Percentiles rank a stretch among this genome's conserved stretches.
Evolutionary conservation across 2,113 vertebrate species (phyloP).

Genomic region (Eira barbara): DNA sequence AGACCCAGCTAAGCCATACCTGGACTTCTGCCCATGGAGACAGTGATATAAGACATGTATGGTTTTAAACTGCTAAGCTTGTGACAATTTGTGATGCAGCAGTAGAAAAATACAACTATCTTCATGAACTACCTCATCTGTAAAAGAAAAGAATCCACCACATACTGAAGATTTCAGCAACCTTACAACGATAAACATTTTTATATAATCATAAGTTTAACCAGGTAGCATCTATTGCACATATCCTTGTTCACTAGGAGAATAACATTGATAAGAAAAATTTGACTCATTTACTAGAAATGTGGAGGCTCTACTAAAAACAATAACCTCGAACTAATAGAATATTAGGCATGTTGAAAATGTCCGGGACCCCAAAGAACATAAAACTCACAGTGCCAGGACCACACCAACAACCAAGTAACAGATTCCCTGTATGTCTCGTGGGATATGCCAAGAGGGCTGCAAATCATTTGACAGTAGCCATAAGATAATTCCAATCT

Average conservation of each 20-base stretch:
- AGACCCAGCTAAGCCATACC: not conserved
- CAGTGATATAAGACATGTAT: not conserved
- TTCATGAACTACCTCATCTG: not conserved
- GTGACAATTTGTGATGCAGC: not conserved
- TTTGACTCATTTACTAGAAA: not conserved
- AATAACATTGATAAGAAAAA: not conserved
- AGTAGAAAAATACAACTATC: not conserved
- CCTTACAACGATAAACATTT: not conserved
- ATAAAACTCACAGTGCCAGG: not conserved
- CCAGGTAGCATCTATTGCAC: not conserved
- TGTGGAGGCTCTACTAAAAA: not conserved
- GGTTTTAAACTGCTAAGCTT: not conserved
- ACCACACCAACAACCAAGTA: not conserved
- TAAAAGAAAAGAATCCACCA: not conserved
- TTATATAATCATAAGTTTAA: not conserved
- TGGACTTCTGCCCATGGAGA: not conserved
- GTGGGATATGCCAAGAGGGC: not conserved
- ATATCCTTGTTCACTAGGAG: not conserved
- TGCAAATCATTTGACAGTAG: not conserved
- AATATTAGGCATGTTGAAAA: not conserved
- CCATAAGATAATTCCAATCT: not conserved
- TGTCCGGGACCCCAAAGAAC: not conserved
- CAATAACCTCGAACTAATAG: not conserved
- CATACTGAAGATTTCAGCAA: not conserved
- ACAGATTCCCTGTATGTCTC: not conserved